Evolutionary conservation across 2,113 vertebrate species (phyloP).

Genomic region (Rhabdornis inornatus): DNA sequence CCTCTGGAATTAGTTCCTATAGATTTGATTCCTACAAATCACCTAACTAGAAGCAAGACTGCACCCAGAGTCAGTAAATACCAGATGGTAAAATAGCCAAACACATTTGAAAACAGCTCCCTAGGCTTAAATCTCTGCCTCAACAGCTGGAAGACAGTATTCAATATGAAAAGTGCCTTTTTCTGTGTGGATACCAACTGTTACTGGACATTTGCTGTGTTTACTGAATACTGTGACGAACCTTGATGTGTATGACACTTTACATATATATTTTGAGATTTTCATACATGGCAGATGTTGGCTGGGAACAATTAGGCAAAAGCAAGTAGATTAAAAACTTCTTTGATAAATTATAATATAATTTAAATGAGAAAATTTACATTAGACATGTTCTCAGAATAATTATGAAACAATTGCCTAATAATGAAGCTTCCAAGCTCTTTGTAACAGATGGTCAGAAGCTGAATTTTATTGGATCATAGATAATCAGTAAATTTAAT

Average conservation of each 20-base stretch:
- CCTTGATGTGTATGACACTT: not conserved
- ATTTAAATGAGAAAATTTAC: conserved; percentile 48
- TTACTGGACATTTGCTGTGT: conserved; percentile 13
- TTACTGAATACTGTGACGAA: not conserved
- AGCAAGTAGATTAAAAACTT: conserved; percentile 40
- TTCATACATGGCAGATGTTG: conserved; percentile 48
- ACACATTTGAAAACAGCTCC: conserved; percentile 8
- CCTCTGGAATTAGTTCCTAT: not conserved
- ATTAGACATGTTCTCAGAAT: conserved; percentile 25
- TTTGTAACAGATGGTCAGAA: conserved; percentile 63
- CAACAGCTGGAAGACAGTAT: conserved; percentile 49
- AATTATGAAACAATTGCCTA: conserved; percentile 58
- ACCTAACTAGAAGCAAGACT: not conserved
- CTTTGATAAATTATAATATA: conserved; percentile 21
- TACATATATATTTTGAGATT: not conserved
- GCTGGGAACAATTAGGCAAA: conserved; percentile 35
- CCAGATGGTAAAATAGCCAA: conserved; percentile 41
- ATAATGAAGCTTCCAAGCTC: conserved; percentile 49
- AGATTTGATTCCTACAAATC: not conserved
- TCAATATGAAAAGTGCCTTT: conserved; percentile 15
- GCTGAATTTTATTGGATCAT: conserved; percentile 46
- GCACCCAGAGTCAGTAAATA: conserved; percentile 34
- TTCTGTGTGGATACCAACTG: conserved; percentile 25
- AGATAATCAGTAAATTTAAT: conserved; percentile 59
- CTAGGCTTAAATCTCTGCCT: conserved; percentile 16